Conservation (phyloP, 1,140 invertebrate species). For the Lordiphosa collinella region DNA sequence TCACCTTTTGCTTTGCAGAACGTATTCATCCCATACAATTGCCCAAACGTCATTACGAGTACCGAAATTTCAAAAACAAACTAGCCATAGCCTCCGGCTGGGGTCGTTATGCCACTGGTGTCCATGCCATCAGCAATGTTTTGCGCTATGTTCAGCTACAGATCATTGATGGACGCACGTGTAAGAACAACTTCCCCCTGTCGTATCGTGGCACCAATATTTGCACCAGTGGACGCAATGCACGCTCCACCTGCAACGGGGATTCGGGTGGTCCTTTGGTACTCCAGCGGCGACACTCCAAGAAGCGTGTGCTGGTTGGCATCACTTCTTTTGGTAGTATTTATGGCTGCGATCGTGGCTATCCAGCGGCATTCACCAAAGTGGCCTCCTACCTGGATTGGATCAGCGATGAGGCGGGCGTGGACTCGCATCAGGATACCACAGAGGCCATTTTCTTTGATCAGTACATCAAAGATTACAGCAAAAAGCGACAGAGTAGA, state of each 20-base stretch:
- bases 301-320: constrained; percentile 79
- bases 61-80: constrained; percentile 77
- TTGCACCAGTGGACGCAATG: constrained; percentile 79
- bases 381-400: constrained; percentile 82
- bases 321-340: constrained; percentile 82
- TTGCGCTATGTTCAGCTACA: constrained; percentile 81
- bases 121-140: constrained; percentile 73
- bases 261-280: constrained; percentile 81
- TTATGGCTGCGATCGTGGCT: constrained; percentile 81
- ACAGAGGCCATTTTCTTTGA: constrained; percentile 66
- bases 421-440: constrained; percentile 56
- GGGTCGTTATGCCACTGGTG: constrained; percentile 80
- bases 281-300: constrained; percentile 59
- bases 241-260: constrained; percentile 78
- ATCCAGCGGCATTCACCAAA: constrained; percentile 81
- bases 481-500: constrained; percentile 35
- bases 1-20: constrained; percentile 72
- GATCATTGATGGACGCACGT: constrained; percentile 81
- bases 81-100: constrained; percentile 80
- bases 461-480: constrained; percentile 53
- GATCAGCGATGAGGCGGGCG: constrained; percentile 80
- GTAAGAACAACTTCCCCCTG: constrained; percentile 81
- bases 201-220: constrained; percentile 80
- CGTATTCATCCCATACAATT: constrained; percentile 80
- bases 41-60: constrained; percentile 74